phyloP scores from a whole-genome alignment of 2,113 vertebrate genomes.

The Leptobrachium ailaonicum region DNA sequence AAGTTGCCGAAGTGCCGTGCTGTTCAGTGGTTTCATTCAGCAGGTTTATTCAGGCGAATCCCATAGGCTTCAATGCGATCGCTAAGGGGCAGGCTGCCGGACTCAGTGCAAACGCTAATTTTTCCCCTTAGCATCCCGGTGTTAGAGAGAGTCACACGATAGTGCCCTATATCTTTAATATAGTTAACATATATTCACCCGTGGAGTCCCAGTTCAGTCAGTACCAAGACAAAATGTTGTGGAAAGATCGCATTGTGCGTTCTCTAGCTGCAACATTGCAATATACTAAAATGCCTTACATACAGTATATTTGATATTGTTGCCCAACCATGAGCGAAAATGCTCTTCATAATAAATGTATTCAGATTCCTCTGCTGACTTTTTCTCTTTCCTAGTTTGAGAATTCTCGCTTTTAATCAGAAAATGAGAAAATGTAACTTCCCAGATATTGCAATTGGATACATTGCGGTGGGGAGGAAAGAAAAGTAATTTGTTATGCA shows the following conservation, averaged over 20 bases:
- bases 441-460: slow-evolving; percentile 6
- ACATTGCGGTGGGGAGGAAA: background rate
- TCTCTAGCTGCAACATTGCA: background rate
- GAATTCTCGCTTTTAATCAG: slow-evolving; percentile 22
- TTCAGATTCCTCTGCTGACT: background rate
- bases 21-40: too few relatives aligned
- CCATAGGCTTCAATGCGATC: too few relatives aligned
- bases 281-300: background rate
- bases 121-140: too few relatives aligned
- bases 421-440: slow-evolving; percentile 17
- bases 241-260: too few relatives aligned
- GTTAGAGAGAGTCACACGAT: background rate
- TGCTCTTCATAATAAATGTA: background rate
- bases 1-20: too few relatives aligned
- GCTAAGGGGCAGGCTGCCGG: too few relatives aligned
- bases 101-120: too few relatives aligned
- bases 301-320: too few relatives aligned
- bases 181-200: background rate
- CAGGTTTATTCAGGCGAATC: too few relatives aligned
- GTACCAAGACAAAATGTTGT: background rate
- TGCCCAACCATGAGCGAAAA: background rate
- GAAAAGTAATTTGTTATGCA: slow-evolving; percentile 21
- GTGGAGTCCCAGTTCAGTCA: background rate
- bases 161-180: background rate
- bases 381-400: slow-evolving; percentile 1